Conservation (phyloP, 2,797 vertebrate genomes). For the Gobionotothen gibberifrons region DNA sequence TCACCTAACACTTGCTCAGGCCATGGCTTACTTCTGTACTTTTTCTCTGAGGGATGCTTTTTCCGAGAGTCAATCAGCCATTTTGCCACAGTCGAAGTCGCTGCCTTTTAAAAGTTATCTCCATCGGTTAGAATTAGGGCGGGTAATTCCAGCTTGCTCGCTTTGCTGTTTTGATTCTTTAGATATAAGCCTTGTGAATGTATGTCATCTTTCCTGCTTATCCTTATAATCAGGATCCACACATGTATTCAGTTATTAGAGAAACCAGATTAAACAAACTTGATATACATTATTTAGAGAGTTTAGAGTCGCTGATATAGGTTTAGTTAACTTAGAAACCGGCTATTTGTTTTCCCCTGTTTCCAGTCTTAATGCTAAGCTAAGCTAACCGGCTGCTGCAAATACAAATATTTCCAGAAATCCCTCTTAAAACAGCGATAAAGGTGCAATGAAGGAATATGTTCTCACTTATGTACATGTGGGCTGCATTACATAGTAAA, state of each 20-base stretch:
- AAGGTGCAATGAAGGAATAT: not conserved
- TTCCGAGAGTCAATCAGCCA: not conserved
- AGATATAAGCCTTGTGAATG: not conserved
- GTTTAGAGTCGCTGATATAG: not conserved
- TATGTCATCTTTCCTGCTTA: constrained; percentile 2
- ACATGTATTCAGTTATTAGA: not conserved
- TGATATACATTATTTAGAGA: not conserved
- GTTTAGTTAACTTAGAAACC: constrained; percentile 1
- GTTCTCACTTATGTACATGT: not conserved
- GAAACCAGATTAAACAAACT: not conserved
- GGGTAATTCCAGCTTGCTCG: not conserved
- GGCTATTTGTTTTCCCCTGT: not conserved
- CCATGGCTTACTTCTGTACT: constrained; percentile 64
- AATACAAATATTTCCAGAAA: not conserved
- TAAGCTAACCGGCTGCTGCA: not conserved
- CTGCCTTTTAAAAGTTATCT: constrained; percentile 22
- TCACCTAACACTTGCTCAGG: constrained; percentile 75
- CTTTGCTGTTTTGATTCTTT: constrained; percentile 12
- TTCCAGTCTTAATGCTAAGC: constrained; percentile 13
- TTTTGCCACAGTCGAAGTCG: constrained; percentile 9
- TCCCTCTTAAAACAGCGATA: not conserved
- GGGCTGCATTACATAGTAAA: not conserved
- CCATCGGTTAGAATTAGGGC: constrained; percentile 14
- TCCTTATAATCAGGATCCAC: constrained; percentile 26
- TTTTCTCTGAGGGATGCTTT: constrained; percentile 33